Base-by-base conservation (phyloP, 2,888 invertebrate species). In the Harpalus rufipes region DNA sequence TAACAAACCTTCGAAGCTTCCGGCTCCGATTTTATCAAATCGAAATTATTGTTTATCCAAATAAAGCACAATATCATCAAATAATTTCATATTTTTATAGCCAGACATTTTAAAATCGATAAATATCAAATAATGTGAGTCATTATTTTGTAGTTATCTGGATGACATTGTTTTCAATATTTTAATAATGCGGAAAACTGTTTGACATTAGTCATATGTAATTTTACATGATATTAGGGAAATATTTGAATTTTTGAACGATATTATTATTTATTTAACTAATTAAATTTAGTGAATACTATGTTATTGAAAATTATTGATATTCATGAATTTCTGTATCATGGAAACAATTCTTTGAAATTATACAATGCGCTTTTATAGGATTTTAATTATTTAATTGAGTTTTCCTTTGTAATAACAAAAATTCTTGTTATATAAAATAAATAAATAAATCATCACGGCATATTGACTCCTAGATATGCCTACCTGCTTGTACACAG, bases 71-170 rank as follows among this genome's bases (percentile, higher is more conserved):
- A 76, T 76, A 76, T 39, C 44, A 44, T 51, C 44, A 51, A 12
- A 8, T 74, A 74, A 74, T 58, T 25, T 58, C 32, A 21, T 41
- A 44, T 63, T 8, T 81, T 81, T 65, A 81, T 63, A 39, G 10
- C 51, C n/a, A 65, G 39, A 65, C 44, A 61, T 81, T 44, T 63
- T 65, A 44, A 63, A 65, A 65, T 18, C 14, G 18, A 14, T 41
- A 81, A 41, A 65, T 65, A 59, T 41, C 58, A 80, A 80, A 80
- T 80, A 14, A 80, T 16, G 7, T 61, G 32, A 6, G 61, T 61
- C 41, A 81, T 81, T 81, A 81, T 81, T 65, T 65, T 44, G 14
- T 63, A 81, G 61, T 81, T 85, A 86, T 78, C 21, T 74, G 74
- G 16, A 74, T 44, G 41, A 5, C 16, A 21, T 74, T 74, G 68